These are phyloP conservation scores for Lontra canadensis DNA, from an alignment of 2,113 vertebrate species.

Conservation along the genomic window DNA sequence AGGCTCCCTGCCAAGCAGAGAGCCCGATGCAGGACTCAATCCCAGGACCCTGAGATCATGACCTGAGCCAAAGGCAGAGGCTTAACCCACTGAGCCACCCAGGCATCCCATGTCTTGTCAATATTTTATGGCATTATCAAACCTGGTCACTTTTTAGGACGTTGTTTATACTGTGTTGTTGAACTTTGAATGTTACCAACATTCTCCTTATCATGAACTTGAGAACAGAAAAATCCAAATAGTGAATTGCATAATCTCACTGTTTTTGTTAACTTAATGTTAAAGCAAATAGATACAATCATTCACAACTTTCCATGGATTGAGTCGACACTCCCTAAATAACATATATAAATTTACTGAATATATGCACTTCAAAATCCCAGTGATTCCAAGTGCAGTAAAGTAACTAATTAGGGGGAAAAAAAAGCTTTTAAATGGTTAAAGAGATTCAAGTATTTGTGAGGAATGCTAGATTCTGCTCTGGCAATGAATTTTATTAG, in stretches of 20 bases:
- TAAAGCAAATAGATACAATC: neutral
- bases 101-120: neutral
- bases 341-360: neutral
- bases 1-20: no score
- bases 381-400: neutral
- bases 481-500: neutral
- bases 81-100: no score
- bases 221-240: neutral
- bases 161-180: neutral
- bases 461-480: neutral
- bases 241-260: neutral
- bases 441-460: neutral
- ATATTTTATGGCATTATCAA: neutral
- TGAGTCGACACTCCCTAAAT: neutral
- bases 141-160: neutral
- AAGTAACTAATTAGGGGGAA: neutral
- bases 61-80: no score
- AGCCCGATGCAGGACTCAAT: no score
- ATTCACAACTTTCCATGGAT: neutral
- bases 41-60: no score
- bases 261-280: neutral
- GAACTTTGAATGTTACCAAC: neutral
- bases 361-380: neutral
- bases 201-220: neutral
- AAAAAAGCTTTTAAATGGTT: conserved; percentile 4